phyloP scores from a whole-genome alignment of 2,888 invertebrate genomes.

The Megamerina dolium region DNA sequence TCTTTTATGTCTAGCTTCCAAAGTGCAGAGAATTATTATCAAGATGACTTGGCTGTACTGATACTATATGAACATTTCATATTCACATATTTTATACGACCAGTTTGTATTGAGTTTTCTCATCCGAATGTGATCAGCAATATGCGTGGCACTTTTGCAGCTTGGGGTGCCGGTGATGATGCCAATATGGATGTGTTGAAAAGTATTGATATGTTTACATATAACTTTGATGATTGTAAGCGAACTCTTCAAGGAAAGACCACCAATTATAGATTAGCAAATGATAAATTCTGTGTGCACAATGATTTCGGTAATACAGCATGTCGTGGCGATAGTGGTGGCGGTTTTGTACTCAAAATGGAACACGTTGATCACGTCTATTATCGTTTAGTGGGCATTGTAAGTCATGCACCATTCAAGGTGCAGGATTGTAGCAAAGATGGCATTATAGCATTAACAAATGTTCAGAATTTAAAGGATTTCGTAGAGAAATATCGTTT shows the following conservation, averaged over 20 bases:
- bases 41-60: slow-evolving; percentile 14
- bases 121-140: not conserved
- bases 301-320: slow-evolving; percentile 20
- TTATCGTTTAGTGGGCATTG: slow-evolving; percentile 31
- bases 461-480: slow-evolving; percentile 5
- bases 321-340: slow-evolving; percentile 36
- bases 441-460: slow-evolving; percentile 14
- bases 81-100: slow-evolving; percentile 7
- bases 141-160: slow-evolving; percentile 2
- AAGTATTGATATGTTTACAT: slow-evolving; percentile 7
- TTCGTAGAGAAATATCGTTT: not conserved
- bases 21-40: not conserved
- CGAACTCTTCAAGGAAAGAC: no score
- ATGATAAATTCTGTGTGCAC: slow-evolving; percentile 42
- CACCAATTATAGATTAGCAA: slow-evolving; percentile 6
- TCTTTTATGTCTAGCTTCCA: slow-evolving; percentile 6
- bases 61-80: slow-evolving; percentile 5
- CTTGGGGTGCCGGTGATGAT: slow-evolving; percentile 1
- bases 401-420: slow-evolving; percentile 22
- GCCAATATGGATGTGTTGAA: slow-evolving; percentile 4
- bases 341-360: slow-evolving; percentile 26
- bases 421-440: slow-evolving; percentile 9
- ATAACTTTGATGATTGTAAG: slow-evolving; percentile 1
- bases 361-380: slow-evolving; percentile 7
- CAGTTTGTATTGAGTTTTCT: slow-evolving; percentile 11